phyloP scores from a whole-genome alignment of 2,113 vertebrate genomes.

The Sceloporus tristichus region DNA sequence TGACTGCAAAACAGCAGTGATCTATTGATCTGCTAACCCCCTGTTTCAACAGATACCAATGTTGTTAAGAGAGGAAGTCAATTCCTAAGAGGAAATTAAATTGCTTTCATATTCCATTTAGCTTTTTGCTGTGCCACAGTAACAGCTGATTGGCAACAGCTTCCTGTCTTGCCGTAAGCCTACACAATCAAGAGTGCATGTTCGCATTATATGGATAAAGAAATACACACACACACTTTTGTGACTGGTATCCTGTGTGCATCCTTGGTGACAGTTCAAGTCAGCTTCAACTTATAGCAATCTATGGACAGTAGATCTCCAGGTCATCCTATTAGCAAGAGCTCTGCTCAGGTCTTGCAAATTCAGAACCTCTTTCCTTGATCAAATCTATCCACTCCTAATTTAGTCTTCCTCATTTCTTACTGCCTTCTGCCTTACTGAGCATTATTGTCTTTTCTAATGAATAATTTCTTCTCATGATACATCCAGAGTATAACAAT shows the following conservation, averaged over 20 bases:
- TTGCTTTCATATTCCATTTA: slow-evolving; percentile 16
- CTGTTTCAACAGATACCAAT: not conserved
- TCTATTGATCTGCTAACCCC: not conserved
- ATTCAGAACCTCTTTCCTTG: too few relatives aligned
- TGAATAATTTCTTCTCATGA: too few relatives aligned
- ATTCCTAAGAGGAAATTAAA: slow-evolving; percentile 13
- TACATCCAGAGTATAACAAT: too few relatives aligned
- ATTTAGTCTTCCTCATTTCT: too few relatives aligned
- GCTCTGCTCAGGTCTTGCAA: too few relatives aligned
- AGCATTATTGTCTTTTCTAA: too few relatives aligned
- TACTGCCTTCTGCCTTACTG: too few relatives aligned
- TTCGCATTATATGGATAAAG: not conserved
- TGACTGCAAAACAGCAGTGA: not conserved
- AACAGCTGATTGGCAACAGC: slow-evolving; percentile 17
- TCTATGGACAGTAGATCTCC: too few relatives aligned
- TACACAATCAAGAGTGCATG: not conserved
- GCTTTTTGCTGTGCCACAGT: not conserved
- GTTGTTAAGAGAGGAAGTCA: not conserved
- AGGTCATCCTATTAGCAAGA: too few relatives aligned
- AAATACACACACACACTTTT: accelerated
- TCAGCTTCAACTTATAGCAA: too few relatives aligned
- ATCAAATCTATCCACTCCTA: too few relatives aligned
- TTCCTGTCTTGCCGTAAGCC: slow-evolving; percentile 7
- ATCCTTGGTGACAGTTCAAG: not conserved
- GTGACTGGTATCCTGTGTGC: not conserved